Conservation (phyloP, 2,888 invertebrate species). For the Coleophora deauratella region DNA sequence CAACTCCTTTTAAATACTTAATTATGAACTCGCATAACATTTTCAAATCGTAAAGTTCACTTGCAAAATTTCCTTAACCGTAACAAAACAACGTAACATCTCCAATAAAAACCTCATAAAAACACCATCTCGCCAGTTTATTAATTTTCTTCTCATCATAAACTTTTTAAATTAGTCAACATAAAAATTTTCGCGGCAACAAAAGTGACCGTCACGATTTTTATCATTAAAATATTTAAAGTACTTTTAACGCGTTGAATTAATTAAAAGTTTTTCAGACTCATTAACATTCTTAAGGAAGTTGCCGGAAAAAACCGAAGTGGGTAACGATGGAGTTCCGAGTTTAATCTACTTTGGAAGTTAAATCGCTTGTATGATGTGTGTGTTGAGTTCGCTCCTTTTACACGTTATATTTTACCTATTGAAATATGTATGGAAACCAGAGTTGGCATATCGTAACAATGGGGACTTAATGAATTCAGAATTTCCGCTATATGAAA, state of each 20-base stretch:
- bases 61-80: no score
- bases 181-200: constrained; percentile 22
- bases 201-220: constrained; percentile 31
- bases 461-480: constrained; percentile 25
- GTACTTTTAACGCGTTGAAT: constrained; percentile 45
- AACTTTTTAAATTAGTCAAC: not conserved
- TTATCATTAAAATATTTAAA: constrained; percentile 40
- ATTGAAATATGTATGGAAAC: constrained; percentile 9
- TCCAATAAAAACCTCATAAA: no score
- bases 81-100: no score
- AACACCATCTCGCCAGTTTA: no score
- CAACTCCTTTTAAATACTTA: no score
- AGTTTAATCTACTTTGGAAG: constrained; percentile 22
- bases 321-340: constrained; percentile 14
- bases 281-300: constrained; percentile 44
- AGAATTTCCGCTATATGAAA: constrained; percentile 4
- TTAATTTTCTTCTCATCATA: no score
- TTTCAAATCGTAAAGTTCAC: no score
- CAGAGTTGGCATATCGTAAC: constrained; percentile 14
- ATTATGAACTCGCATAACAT: no score
- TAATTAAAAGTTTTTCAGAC: constrained; percentile 54
- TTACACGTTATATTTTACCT: constrained; percentile 4
- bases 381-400: not conserved
- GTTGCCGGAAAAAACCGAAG: constrained; percentile 21
- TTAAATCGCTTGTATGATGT: constrained; percentile 10